Evolutionary conservation across 2,113 vertebrate species (phyloP).

Genomic region (Phoenicopterus ruber): DNA sequence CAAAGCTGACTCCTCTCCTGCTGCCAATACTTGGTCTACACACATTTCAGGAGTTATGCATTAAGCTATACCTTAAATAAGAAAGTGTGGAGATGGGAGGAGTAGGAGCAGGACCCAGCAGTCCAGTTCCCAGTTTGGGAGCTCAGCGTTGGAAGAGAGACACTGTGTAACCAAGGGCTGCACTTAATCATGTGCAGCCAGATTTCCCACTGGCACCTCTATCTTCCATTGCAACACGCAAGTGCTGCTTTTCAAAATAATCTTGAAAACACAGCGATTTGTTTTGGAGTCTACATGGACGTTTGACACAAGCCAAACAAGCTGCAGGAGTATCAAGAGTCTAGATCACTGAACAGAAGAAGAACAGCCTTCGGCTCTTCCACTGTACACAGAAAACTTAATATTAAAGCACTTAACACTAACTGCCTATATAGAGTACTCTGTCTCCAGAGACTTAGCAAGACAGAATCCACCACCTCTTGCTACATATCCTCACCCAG

Average conservation of each 20-base stretch:
- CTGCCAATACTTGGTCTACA: neutral
- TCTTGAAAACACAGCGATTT: neutral
- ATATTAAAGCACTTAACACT: neutral
- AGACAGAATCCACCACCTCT: neutral
- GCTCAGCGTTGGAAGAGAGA: neutral
- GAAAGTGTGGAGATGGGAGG: neutral
- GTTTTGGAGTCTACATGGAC: neutral
- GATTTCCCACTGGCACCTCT: neutral
- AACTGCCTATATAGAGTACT: neutral
- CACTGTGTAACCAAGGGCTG: neutral
- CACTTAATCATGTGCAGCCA: neutral
- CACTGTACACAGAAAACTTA: neutral
- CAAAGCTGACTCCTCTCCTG: neutral
- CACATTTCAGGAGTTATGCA: neutral
- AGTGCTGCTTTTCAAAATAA: neutral
- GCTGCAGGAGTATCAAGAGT: neutral
- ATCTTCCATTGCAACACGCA: rapidly evolving
- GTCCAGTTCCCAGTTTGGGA: neutral
- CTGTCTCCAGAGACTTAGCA: neutral
- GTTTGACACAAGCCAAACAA: neutral
- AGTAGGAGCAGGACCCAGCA: neutral
- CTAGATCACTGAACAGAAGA: neutral
- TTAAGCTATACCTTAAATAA: neutral
- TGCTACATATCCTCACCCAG: neutral
- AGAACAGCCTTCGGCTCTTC: neutral